Evolutionary conservation across 2,797 vertebrate species (phyloP).

Genomic region (Peromyscus attwateri): DNA sequence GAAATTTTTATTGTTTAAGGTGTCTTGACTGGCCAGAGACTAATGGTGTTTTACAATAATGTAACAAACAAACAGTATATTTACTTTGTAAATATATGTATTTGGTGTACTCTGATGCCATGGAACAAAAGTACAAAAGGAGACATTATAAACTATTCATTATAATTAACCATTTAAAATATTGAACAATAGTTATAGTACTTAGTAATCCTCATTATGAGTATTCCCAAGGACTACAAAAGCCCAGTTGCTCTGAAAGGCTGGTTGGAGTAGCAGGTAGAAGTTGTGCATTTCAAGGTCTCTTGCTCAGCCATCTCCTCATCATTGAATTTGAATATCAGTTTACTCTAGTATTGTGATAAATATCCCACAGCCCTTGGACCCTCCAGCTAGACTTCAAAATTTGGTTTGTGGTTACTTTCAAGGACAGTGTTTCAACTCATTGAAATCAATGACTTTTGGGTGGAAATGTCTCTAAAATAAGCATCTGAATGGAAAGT

Average conservation of each 20-base stretch:
- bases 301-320: neutral
- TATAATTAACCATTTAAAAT: constrained; percentile 18
- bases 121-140: neutral
- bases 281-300: neutral
- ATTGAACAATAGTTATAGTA: neutral
- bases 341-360: neutral
- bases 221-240: neutral
- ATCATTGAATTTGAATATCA: constrained; percentile 31
- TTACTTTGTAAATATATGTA: neutral
- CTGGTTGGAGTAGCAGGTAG: neutral
- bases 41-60: constrained; percentile 11
- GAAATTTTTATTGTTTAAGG: neutral
- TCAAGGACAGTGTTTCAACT: constrained; percentile 1
- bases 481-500: neutral
- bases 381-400: constrained; percentile 8
- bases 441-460: neutral
- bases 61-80: neutral
- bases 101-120: neutral
- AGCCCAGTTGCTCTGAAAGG: neutral
- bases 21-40: neutral
- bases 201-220: neutral
- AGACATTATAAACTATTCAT: neutral
- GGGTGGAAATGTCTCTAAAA: neutral
- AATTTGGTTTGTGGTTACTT: constrained; percentile 14
- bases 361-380: neutral